These are phyloP conservation scores for Sycophaga agraensis DNA, from an alignment of 1,140 invertebrate genomes.

Conservation along the genomic window DNA sequence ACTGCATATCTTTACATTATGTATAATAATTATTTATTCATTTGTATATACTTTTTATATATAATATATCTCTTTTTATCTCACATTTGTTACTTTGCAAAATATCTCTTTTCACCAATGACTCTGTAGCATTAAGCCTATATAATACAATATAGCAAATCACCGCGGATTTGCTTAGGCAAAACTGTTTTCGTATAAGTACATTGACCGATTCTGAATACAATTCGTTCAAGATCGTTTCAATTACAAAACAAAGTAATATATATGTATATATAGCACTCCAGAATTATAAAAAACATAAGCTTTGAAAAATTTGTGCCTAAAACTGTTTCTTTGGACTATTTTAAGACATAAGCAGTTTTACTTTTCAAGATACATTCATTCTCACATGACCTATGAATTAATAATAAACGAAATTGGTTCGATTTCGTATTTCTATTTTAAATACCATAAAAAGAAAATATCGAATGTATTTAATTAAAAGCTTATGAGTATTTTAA, in stretches of 20 bases:
- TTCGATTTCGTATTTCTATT: no score
- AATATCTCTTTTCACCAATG: slow-evolving; percentile 46
- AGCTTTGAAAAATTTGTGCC: slow-evolving; percentile 2
- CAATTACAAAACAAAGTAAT: not conserved
- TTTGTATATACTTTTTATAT: slow-evolving; percentile 35
- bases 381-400: not conserved
- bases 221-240: slow-evolving; percentile 9
- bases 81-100: slow-evolving; percentile 48
- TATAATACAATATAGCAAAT: slow-evolving; percentile 47
- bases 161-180: slow-evolving; percentile 26
- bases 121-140: slow-evolving; percentile 41
- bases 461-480: not conserved
- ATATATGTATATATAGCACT: no score
- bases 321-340: slow-evolving; percentile 11
- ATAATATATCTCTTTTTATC: slow-evolving; percentile 30
- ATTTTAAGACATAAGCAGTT: not conserved
- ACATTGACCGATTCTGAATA: slow-evolving; percentile 31
- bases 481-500: slow-evolving; percentile 17
- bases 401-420: no score
- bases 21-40: slow-evolving; percentile 40
- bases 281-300: no score
- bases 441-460: no score
- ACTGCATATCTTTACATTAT: slow-evolving; percentile 40
- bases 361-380: not conserved
- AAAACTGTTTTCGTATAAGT: slow-evolving; percentile 34